Evolutionary conservation across 2,888 invertebrate species (phyloP), one percentile per base, ranked within the genome.

Genomic region (Rhogogaster chlorosoma): DNA sequence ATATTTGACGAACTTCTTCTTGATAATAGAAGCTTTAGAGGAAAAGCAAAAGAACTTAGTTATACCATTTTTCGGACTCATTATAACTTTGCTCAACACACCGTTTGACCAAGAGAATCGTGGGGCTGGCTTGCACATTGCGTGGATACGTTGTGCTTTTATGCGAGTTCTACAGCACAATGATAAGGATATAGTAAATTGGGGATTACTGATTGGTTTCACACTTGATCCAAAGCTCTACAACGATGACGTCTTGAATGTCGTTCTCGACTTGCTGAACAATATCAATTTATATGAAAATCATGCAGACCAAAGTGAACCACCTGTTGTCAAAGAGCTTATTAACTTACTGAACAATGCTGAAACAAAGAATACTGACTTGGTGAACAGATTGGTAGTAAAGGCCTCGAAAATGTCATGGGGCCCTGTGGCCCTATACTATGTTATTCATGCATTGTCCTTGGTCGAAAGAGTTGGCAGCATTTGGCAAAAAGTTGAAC

Each of bases 1-100:
- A 29, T 92, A 89, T 94, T 95, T 95, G 91, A 94, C 86, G 10
- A 94, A 95, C 89, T 96, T 95, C 90, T 96, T 97, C 88, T 93
- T 96, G 73, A 92, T 97, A 29, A 92, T 97, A 75, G 97, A 97
- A 90, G 95, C 96, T 73, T 94, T 97, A 71, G 96, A 97, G 92
- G 97, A 97, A 91, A 97, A 96, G 89, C 97, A 97, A 90, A 94
- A 95, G 84, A 97, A 97, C 93, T 95, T 97, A 85, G 95, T 97
- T 15, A 93, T 95, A 85, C 97, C 97, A 57, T 95, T 96, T 22
- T 92, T 97, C 64, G 94, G 94, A 1, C 87, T 94, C 82, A 85
- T 94, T 83, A 85, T 90, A 22, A 89, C 86, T 85, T 88, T 94
- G 57, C 86, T 91, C 42, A 71, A 88, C 22, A 87, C 86, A 12